phyloP scores from a whole-genome alignment of 2,888 invertebrate species.

The Strigamia maritima region DNA sequence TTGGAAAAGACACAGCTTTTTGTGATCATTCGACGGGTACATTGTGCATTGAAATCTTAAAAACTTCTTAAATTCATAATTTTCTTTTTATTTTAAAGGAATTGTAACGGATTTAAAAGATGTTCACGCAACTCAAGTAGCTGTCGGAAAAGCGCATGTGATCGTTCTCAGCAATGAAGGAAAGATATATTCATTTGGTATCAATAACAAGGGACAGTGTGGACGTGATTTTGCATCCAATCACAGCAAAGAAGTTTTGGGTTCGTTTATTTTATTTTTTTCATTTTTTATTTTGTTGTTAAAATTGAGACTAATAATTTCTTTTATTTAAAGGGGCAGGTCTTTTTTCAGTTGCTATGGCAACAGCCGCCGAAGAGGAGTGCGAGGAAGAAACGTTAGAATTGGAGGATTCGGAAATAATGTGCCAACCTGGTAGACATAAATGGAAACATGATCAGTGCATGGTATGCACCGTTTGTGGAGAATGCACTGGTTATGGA shows the following conservation, averaged over 20 bases:
- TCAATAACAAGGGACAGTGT: slow-evolving; percentile 97
- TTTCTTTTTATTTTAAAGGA: slow-evolving; percentile 53
- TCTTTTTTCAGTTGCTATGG: slow-evolving; percentile 48
- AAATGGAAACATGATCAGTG: slow-evolving; percentile 77
- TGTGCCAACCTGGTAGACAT: slow-evolving; percentile 70
- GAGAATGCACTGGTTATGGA: slow-evolving; percentile 91
- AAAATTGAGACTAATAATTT: background rate
- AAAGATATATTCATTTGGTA: slow-evolving; percentile 89
- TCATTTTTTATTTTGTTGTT: background rate
- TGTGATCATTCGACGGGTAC: slow-evolving; percentile 66
- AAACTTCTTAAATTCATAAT: background rate
- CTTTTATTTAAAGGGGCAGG: background rate
- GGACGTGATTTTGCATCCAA: slow-evolving; percentile 71
- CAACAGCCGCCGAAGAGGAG: slow-evolving; percentile 53
- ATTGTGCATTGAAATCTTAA: background rate
- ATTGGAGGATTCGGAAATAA: slow-evolving; percentile 55
- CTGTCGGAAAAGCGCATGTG: slow-evolving; percentile 94
- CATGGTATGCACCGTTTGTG: slow-evolving; percentile 84
- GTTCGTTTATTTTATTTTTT: background rate
- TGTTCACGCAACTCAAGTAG: slow-evolving; percentile 69
- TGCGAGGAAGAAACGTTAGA: slow-evolving; percentile 47
- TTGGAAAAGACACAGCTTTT: slow-evolving; percentile 87
- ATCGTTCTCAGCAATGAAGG: slow-evolving; percentile 83
- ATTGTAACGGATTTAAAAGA: slow-evolving; percentile 71
- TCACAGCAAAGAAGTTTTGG: slow-evolving; percentile 55